Base-by-base conservation (phyloP, 2,888 invertebrate species). In the Heliconius hortense region DNA sequence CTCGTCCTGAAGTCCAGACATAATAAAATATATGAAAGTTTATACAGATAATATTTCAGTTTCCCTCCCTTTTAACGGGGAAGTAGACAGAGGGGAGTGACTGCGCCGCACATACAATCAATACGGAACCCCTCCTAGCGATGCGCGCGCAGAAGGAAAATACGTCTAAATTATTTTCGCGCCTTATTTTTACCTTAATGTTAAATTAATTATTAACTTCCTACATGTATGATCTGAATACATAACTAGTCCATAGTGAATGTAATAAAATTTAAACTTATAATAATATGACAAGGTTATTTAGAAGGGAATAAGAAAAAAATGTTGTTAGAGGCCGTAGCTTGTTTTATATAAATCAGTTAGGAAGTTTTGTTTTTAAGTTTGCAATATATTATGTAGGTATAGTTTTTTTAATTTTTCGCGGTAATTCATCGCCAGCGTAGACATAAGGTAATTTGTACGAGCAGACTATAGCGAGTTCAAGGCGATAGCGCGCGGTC, bases 401-500 rank as follows among this genome's bases (percentile, higher is more conserved):
- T 53, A 35, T 66, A n/a, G 15, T 69, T 56, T 67, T 64, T 74
- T 68, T 21, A 82, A 85, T 85, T 90, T 91, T 91, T 88, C 88
- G 85, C 86, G 86, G 84, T 84, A 82, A 84, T 82, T 85, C 85
- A 85, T 31, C 69, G 69, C 82, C 84, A 85, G 85, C 86, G 85
- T 77, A 83, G 81, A 82, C 80, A 76, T 79, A 78, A 83, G 81
- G 80, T 79, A 80, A 83, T 83, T 84, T 82, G 82, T 81, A 80
- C 87, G 89, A 89, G 88, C 87, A 88, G 89, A 86, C 87, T 85
- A 86, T 86, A 86, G 81, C 82, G 93, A 88, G 94, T 93, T 94
- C 94, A 94, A 94, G 94, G 94, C 93, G 88, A 94, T 78, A 86
- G 91, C 89, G 90, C 87, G 92, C 93, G 94, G 94, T 94, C 93